Base-by-base conservation (phyloP, 2,797 vertebrate genomes). In the Micromesistius poutassou region DNA sequence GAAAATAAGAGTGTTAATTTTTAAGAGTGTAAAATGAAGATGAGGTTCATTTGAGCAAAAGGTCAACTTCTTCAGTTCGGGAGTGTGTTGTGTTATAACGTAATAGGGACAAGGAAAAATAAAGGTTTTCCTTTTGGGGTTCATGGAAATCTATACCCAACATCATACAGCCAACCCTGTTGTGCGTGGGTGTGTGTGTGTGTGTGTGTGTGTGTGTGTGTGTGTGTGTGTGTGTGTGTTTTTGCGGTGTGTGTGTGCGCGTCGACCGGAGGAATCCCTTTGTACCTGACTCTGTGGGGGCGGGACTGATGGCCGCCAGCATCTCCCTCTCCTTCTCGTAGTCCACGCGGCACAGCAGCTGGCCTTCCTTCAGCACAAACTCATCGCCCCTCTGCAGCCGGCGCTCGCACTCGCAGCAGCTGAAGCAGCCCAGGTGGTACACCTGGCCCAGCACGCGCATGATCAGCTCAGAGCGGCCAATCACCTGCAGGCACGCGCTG, bases 251-350 rank as follows among this genome's bases (percentile, higher is more conserved):
- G 55, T 8, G 30, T 36, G n/a, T 25, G 4, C 25, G 55, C 2
- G 30, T 36, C 19, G 71, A 5, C 10, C 2, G 12, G 2, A 42
- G 40, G 40, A 16, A 42, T 4, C 40, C 40, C 12, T 42, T 33
- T 81, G 76, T 91, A 97, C 96, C 95, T 36, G 96, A 96, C 82
- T 96, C 96, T 0, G 95, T 96, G 42, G 95, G 96, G 0, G 95
- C 94, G 0, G 96, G 95, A 81, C 96, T 97, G 86, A 96, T 94
- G 4, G 95, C 92, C 0, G 96, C 95, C 71, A 97, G 90, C 96
- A 97, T 96, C 87, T 97, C 96, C 82, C 94, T 93, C 92, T 97
- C 96, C 91, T 96, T 96, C 90, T 97, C 96, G 12, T 96, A 97
- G 94, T 97, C 96, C 3, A 95, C 94, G 76, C 96, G 95, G 76